Evolutionary conservation across 2,888 invertebrate species (phyloP), one percentile per base, ranked within the genome.

Genomic region (Isotomurus palustris): DNA sequence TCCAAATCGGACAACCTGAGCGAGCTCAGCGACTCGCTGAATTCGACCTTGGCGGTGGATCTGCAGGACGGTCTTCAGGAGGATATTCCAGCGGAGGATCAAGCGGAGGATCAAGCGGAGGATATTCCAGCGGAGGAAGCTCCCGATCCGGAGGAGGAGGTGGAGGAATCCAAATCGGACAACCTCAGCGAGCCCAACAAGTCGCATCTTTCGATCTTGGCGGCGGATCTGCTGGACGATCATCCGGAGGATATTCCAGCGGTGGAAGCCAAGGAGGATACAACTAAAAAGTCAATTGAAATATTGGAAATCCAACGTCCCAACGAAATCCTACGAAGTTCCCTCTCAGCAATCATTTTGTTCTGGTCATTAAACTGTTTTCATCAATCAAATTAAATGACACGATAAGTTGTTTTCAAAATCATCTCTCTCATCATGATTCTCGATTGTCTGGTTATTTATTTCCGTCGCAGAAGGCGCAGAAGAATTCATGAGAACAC

Each of bases 11-110:
- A 6, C n/a, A 8, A 12, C 21, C 49, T 17, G 29, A 14, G 22
- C 48, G 47, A 17, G 32, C 32, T 32, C 32, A 32, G 32, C 32
- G 32, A 24, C 38, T 29, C 22, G 49, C 21, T n/a, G 49, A 53
- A n/a, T 58, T 58, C 25, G 49, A 53, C 12, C 36, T 58, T 12
- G 27, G 47, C 10, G 57, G 57, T 28, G 57, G 57, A 19, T 19
- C 36, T 27, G 1, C 8, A 32, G 6, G 8, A 10, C 32, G 32
- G 12, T 32, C 32, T 12, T 6, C 5, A 3, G 21, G 55, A 27
- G 36, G 53, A 14, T 12, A 22, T 19, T 29, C 45, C 19, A 29
- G 45, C 17, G 47, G 52, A 3, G 48, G 48, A 40, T 49, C 49
- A 29, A 35, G 53, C 29, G 41, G 55, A 25, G 25, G 41, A 14